These are phyloP conservation scores for Drosophila demipolita DNA, from an alignment of 2,888 invertebrate genomes.

Conservation along the genomic window DNA sequence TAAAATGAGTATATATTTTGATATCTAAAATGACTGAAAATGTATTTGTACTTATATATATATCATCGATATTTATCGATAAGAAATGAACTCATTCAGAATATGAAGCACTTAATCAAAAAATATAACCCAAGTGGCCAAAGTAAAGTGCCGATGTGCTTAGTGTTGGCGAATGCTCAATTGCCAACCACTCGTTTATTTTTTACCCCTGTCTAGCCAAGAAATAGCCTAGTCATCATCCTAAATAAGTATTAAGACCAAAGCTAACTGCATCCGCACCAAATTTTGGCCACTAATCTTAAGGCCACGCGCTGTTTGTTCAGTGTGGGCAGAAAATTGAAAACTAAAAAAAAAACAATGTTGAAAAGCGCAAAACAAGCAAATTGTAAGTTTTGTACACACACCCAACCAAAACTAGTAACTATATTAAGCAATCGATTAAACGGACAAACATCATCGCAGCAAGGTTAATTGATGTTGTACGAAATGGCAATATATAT, in stretches of 20 bases:
- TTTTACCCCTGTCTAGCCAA: constrained; percentile 2
- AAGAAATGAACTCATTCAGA: constrained; percentile 75
- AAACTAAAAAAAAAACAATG: constrained; percentile 20
- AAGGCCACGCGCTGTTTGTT: constrained; percentile 77
- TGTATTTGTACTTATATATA: constrained; percentile 37
- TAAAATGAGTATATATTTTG: constrained; percentile 18
- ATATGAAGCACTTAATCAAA: constrained; percentile 61
- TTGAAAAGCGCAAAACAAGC: constrained; percentile 53
- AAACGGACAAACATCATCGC: neutral
- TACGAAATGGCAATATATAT: constrained; percentile 3
- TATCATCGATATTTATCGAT: constrained; percentile 27
- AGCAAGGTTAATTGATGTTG: neutral
- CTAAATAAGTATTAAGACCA: constrained; percentile 10
- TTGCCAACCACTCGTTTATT: neutral
- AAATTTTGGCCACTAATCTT: constrained; percentile 56
- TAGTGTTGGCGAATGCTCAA: constrained; percentile 41
- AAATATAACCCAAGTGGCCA: constrained; percentile 49
- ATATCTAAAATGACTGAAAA: constrained; percentile 32
- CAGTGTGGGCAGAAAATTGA: constrained; percentile 75
- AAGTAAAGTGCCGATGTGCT: constrained; percentile 53
- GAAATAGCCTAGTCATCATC: neutral
- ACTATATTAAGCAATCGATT: constrained; percentile 3
- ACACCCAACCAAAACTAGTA: constrained; percentile 12
- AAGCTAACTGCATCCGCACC: constrained; percentile 52
- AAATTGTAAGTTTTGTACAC: constrained; percentile 57